Evolutionary conservation across 2,888 invertebrate genomes (phyloP).

Genomic region (Agrotis segetum): DNA sequence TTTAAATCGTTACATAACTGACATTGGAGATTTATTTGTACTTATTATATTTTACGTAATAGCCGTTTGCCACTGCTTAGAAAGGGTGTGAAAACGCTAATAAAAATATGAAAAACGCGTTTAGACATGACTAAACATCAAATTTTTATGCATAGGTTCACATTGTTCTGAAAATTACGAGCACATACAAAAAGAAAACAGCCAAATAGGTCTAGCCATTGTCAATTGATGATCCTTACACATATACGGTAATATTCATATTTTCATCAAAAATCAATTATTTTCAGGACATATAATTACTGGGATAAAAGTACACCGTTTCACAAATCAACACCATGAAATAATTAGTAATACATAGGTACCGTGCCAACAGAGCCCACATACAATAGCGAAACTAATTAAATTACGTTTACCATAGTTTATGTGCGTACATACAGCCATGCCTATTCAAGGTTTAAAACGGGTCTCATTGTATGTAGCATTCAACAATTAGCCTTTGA

Average conservation of each 20-base stretch:
- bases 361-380: conserved; percentile 18
- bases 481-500: conserved; percentile 85
- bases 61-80: too few species aligned
- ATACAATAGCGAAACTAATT: conserved; percentile 41
- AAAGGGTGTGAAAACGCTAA: too few species aligned
- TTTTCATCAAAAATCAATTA: background rate
- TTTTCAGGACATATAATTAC: background rate
- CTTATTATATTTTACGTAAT: too few species aligned
- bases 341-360: conserved; percentile 26
- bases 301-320: background rate
- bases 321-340: background rate
- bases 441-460: conserved; percentile 36
- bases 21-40: too few species aligned
- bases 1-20: background rate
- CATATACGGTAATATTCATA: too few species aligned
- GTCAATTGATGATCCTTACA: too few species aligned
- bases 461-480: conserved; percentile 67
- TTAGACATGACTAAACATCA: too few species aligned
- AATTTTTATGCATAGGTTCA: too few species aligned
- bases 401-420: conserved; percentile 18
- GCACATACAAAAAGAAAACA: too few species aligned
- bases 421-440: background rate
- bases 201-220: too few species aligned
- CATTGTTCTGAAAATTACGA: too few species aligned
- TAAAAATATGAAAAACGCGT: too few species aligned